These are phyloP conservation scores for Nannobrachium achirus DNA, from an alignment of 2,113 vertebrate species.

Conservation along the genomic window DNA sequence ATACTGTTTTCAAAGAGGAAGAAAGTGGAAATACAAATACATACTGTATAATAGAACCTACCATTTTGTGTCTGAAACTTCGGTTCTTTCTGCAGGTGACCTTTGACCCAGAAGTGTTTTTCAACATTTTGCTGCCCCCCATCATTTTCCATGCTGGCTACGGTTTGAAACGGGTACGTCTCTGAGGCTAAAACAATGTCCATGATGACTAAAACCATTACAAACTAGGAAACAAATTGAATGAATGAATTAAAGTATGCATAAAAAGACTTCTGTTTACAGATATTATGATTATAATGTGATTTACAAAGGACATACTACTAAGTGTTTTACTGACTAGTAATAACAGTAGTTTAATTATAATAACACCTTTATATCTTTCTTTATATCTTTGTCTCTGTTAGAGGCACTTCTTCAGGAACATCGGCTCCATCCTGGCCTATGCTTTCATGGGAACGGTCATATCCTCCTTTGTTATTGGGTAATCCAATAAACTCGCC, in stretches of 20 bases:
- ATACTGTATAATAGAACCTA: too few relatives aligned
- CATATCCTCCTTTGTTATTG: conserved; percentile 93
- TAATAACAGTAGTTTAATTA: background rate
- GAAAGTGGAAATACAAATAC: background rate
- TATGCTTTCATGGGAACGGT: conserved; percentile 96
- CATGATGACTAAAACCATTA: too few relatives aligned
- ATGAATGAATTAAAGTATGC: too few relatives aligned
- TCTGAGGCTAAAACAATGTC: background rate
- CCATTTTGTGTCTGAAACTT: background rate
- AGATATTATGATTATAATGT: too few relatives aligned
- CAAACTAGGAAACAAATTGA: too few relatives aligned
- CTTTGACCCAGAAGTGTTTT: conserved; percentile 98
- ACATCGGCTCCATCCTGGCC: conserved; percentile 93
- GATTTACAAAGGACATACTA: background rate
- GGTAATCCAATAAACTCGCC: conserved; percentile 79
- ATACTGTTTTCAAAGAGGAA: background rate
- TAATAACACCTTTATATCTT: background rate
- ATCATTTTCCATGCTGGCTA: conserved; percentile 99
- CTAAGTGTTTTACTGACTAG: background rate
- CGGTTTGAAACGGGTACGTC: conserved; percentile 94
- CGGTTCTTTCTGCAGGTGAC: conserved; percentile 84
- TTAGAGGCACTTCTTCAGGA: conserved; percentile 97
- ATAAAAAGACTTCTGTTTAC: too few relatives aligned
- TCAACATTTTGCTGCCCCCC: conserved; percentile 98
- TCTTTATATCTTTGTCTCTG: conserved; percentile 29